A percentile compares a stretch with the other conserved stretches of the same genome.
phyloP scores from a whole-genome alignment of 2,888 invertebrate species.

The Petrolisthes cinctipes region DNA sequence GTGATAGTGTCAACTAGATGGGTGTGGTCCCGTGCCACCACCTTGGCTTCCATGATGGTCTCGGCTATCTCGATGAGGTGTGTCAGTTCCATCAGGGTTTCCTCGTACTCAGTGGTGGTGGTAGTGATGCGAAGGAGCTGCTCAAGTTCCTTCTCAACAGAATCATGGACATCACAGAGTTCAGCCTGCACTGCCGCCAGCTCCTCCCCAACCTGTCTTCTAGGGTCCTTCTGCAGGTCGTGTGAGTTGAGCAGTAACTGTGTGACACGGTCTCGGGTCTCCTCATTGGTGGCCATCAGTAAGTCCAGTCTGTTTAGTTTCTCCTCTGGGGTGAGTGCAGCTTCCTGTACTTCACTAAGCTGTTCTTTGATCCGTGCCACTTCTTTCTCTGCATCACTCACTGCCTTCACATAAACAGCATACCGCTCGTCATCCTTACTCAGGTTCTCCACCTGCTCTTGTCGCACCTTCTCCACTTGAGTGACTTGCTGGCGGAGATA shows the following conservation, averaged over 20 bases:
- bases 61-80: constrained; percentile 89
- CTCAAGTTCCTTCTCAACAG: constrained; percentile 79
- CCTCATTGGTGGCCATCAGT: constrained; percentile 56
- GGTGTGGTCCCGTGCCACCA: constrained; percentile 81
- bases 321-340: constrained; percentile 73
- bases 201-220: constrained; percentile 77
- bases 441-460: constrained; percentile 73
- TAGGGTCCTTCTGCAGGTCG: constrained; percentile 79
- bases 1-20: constrained; percentile 91
- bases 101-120: constrained; percentile 87
- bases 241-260: constrained; percentile 70
- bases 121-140: constrained; percentile 81
- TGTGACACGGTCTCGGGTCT: constrained; percentile 52
- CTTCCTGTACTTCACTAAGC: constrained; percentile 76
- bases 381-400: constrained; percentile 74
- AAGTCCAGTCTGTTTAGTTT: constrained; percentile 49
- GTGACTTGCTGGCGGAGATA: constrained; percentile 78
- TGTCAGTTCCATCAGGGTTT: constrained; percentile 86
- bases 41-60: constrained; percentile 82
- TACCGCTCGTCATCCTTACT: constrained; percentile 78
- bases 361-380: constrained; percentile 72
- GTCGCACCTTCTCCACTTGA: constrained; percentile 79
- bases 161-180: constrained; percentile 58
- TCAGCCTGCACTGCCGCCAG: constrained; percentile 68
- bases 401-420: constrained; percentile 79